Conservation (phyloP, 2,888 invertebrate genomes). For the Asteroscopus sphinx region DNA sequence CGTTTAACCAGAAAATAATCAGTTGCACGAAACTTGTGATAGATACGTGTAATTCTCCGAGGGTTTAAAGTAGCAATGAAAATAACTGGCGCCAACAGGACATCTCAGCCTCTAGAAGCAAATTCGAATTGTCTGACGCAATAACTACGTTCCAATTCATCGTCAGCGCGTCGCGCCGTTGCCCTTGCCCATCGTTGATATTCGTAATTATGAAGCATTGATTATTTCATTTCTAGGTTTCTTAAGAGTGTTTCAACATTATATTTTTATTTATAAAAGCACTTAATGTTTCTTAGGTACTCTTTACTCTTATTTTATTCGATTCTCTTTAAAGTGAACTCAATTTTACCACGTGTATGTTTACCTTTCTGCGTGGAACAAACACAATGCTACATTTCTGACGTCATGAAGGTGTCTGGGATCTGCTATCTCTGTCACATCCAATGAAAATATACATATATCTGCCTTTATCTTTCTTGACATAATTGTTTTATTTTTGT, state of each 20-base stretch:
- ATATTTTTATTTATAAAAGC: no score
- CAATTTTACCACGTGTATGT: background rate
- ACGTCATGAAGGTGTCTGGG: background rate
- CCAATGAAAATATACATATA: background rate
- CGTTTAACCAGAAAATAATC: conserved; percentile 2
- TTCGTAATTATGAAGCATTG: no score
- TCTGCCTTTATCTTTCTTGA: conserved; percentile 21
- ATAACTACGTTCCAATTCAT: conserved; percentile 47
- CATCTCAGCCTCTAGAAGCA: conserved; percentile 20
- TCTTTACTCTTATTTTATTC: no score
- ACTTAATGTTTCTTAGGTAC: no score
- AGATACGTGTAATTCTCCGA: conserved; percentile 36
- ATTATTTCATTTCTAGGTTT: no score
- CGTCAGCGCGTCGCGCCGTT: background rate
- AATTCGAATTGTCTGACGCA: conserved; percentile 51
- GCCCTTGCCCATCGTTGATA: no score
- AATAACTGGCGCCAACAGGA: conserved; percentile 35
- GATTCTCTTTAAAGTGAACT: no score
- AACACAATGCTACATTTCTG: conserved; percentile 1
- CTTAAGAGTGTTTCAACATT: no score
- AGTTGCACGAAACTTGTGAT: conserved; percentile 8
- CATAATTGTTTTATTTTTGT: conserved; percentile 16
- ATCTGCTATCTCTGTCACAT: conserved; percentile 36
- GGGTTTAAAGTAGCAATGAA: conserved; percentile 38
- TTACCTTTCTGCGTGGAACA: conserved; percentile 18